These are phyloP conservation scores for Sycophila texana DNA, from an alignment of 2,888 invertebrate species.

Conservation along the genomic window DNA sequence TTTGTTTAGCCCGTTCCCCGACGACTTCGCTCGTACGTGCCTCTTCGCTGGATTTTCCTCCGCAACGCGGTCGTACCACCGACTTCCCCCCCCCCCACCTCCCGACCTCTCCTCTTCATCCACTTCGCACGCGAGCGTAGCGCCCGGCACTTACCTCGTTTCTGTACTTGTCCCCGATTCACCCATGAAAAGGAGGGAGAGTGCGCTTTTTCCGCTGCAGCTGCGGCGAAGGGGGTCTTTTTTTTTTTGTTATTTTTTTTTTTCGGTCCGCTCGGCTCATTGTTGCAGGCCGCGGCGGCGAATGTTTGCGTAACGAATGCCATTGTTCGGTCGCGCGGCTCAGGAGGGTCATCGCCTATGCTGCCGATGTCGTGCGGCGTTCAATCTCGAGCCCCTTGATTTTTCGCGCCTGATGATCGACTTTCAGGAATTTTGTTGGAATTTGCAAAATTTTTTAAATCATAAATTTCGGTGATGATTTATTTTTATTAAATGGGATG, in stretches of 20 bases:
- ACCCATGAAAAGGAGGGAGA: conserved; percentile 29
- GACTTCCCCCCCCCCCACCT: no score
- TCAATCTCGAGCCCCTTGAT: no score
- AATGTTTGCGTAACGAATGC: conserved; percentile 28
- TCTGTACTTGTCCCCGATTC: conserved; percentile 50
- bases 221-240: not conserved
- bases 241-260: conserved; percentile 4
- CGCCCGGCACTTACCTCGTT: conserved; percentile 48
- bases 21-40: conserved; percentile 22
- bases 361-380: not conserved
- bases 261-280: not conserved
- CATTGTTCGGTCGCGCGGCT: conserved; percentile 12
- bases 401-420: no score
- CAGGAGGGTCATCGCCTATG: not conserved
- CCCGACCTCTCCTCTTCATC: not conserved
- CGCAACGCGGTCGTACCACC: not conserved
- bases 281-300: not conserved
- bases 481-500: no score
- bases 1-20: conserved; percentile 18
- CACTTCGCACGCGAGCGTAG: conserved; percentile 35
- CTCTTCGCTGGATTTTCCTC: conserved; percentile 22
- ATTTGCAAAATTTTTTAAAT: no score
- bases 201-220: conserved; percentile 2
- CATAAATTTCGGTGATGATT: no score
- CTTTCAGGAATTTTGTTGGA: no score